Conservation (phyloP, 2,113 vertebrate genomes). For the Ochotona curzoniae region DNA sequence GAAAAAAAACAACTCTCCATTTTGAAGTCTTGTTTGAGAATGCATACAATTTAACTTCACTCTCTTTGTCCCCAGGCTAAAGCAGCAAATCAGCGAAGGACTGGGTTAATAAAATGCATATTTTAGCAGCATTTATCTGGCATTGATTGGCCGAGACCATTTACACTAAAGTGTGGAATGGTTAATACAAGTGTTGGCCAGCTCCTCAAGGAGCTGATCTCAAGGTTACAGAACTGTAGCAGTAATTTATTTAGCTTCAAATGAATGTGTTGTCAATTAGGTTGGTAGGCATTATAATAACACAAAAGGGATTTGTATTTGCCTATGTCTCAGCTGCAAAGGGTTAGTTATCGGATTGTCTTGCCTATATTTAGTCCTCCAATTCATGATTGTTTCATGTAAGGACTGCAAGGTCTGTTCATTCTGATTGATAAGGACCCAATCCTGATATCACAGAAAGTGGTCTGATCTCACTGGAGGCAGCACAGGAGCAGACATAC, state of each 20-base stretch:
- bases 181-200: slow-evolving; percentile 83
- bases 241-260: slow-evolving; percentile 87
- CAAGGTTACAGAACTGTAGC: slow-evolving; percentile 84
- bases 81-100: slow-evolving; percentile 81
- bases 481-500: background rate
- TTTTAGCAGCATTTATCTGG: slow-evolving; percentile 87
- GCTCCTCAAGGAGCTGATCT: slow-evolving; percentile 85
- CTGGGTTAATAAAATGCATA: slow-evolving; percentile 86
- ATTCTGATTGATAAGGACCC: slow-evolving; percentile 76
- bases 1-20: slow-evolving; percentile 45
- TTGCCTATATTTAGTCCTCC: slow-evolving; percentile 74
- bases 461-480: slow-evolving; percentile 64
- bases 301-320: slow-evolving; percentile 85
- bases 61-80: slow-evolving; percentile 77
- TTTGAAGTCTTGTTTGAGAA: slow-evolving; percentile 55
- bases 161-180: slow-evolving; percentile 82
- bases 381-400: slow-evolving; percentile 70
- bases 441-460: slow-evolving; percentile 62
- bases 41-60: slow-evolving; percentile 62
- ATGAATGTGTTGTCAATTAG: slow-evolving; percentile 86
- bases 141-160: slow-evolving; percentile 83
- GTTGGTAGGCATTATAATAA: slow-evolving; percentile 84
- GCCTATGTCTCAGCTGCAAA: slow-evolving; percentile 79
- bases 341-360: slow-evolving; percentile 79
- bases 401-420: slow-evolving; percentile 77